Evolutionary conservation across 2,888 invertebrate genomes (phyloP).

Genomic region (Elgonia sp.): DNA sequence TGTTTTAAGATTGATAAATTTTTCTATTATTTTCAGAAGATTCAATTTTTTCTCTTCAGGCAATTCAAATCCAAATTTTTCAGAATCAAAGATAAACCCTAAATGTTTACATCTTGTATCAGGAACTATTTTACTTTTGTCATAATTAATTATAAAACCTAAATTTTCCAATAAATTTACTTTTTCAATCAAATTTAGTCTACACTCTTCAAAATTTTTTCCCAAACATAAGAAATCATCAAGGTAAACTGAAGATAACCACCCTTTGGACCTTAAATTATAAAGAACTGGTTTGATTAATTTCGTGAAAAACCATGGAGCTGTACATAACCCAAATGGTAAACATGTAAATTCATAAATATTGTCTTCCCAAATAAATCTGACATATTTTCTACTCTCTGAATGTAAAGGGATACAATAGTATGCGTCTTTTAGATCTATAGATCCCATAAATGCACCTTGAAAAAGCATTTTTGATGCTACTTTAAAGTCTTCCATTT

Average conservation of each 20-base stretch:
- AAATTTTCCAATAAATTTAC: background rate
- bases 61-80: slow-evolving; percentile 44
- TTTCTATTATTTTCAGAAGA: background rate
- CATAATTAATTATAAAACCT: slow-evolving; percentile 72
- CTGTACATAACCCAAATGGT: background rate
- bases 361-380: background rate
- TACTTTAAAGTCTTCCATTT: too few species aligned
- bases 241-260: background rate
- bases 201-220: background rate
- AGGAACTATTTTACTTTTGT: slow-evolving; percentile 47
- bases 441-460: background rate
- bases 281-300: background rate
- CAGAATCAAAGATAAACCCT: slow-evolving; percentile 71
- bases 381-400: background rate
- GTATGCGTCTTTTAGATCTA: slow-evolving; percentile 9
- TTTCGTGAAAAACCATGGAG: background rate
- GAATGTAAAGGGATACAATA: background rate
- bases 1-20: background rate
- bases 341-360: background rate
- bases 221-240: background rate
- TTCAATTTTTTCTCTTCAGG: slow-evolving; percentile 67
- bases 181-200: too few species aligned
- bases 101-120: slow-evolving; percentile 45
- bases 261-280: background rate
- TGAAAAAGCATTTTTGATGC: too few species aligned